Evolutionary conservation across 1,140 invertebrate species (phyloP), one percentile per base, ranked within the genome.

Genomic region (Ericerus pela): DNA sequence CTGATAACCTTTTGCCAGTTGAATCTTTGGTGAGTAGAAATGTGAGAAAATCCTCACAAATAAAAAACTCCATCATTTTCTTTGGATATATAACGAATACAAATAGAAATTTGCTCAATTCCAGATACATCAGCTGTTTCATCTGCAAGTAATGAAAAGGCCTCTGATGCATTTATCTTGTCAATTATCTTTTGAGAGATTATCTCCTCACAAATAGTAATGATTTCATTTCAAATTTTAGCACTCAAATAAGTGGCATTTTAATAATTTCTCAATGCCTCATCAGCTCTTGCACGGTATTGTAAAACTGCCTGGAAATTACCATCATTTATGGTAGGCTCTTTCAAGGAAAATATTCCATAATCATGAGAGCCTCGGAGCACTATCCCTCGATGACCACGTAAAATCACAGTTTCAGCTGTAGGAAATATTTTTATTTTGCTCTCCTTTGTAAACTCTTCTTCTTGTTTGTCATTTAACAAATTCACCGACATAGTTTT

Each of bases 1-100:
- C 38, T 3, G 62, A 37, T 33, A 63, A 37, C 18, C 59, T 60
- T 58, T 57, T 24, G 4, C 56, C 62, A 53, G 56, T 60, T 10
- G 65, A 53, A 54, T 66, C 62, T 58, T 56, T 26, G 53, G 61
- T 58, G 4, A 62, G 57, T 29, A 63, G 11, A 55, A 62, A 63
- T 31, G 55, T 61, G n/a, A 64, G 22, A 53, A 66, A 64, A 57
- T 53, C 18, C 28, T 61, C 57, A 55, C 29, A 6, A 8, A 61
- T 53, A 14, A 37, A 20, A 31, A 52, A 52, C 14, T 26, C 29
- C 33, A 53, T 38, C n/a, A n/a, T n/a, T n/a, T n/a, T n/a, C n/a
- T n/a, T n/a, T n/a, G 24, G 51, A 37, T 38, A 60, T 53, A 58
- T 60, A 61, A n/a, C 56, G 33, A 18, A 36, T 51, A 60, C 55